phyloP scores from a whole-genome alignment of 2,888 invertebrate genomes.

The Rhagophthalmus giganteus region DNA sequence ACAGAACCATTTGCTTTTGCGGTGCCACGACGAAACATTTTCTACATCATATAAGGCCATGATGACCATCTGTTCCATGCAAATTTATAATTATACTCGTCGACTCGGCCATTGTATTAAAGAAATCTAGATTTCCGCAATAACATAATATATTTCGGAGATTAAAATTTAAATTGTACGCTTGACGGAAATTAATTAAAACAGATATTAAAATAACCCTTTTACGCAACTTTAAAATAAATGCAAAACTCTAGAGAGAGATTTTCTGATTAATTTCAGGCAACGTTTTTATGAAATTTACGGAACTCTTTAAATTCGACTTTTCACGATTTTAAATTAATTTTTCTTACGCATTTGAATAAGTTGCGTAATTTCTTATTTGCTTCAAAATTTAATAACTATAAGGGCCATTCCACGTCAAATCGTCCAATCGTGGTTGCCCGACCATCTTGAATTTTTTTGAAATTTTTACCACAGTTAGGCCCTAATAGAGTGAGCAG shows the following conservation, averaged over 20 bases:
- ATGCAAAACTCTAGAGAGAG: not conserved
- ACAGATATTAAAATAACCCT: slow-evolving; percentile 1
- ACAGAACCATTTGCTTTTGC: slow-evolving; percentile 15
- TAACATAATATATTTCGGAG: not conserved
- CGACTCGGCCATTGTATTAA: not conserved
- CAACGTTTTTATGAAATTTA: no score
- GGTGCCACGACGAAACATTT: slow-evolving; percentile 11
- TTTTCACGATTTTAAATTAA: no score
- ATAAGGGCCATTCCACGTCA: not conserved
- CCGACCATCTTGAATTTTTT: no score
- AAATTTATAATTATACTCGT: slow-evolving; percentile 13
- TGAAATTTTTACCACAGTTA: no score
- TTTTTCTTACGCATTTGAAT: no score
- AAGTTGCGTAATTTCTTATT: no score
- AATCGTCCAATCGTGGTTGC: no score
- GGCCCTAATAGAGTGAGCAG: no score
- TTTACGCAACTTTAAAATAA: not conserved
- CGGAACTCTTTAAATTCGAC: no score
- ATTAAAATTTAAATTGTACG: not conserved
- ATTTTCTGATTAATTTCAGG: not conserved
- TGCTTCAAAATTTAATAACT: no score
- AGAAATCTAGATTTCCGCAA: not conserved
- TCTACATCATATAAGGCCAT: slow-evolving; percentile 16
- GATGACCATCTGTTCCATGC: slow-evolving; percentile 16
- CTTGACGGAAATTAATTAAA: slow-evolving; percentile 9